These are phyloP conservation scores for Rhagonycha fulva DNA, from an alignment of 2,888 invertebrate species.

Conservation along the genomic window DNA sequence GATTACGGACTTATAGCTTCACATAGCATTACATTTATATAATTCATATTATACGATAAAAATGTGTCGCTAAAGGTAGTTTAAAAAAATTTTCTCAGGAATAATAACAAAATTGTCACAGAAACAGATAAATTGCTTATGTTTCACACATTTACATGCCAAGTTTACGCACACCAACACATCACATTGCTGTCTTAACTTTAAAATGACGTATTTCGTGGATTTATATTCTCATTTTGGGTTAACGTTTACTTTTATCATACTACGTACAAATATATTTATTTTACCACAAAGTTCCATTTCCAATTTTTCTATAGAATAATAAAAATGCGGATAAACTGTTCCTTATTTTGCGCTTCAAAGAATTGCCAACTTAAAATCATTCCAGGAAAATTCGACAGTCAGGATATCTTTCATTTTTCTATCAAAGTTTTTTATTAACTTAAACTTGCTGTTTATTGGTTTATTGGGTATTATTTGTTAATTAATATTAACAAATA, in stretches of 20 bases:
- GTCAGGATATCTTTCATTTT: too few relatives aligned
- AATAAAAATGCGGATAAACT: not conserved
- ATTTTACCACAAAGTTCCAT: not conserved
- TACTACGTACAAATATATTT: not conserved
- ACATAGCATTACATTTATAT: not conserved
- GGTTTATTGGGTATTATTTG: too few relatives aligned
- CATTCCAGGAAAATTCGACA: too few relatives aligned
- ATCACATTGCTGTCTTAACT: not conserved
- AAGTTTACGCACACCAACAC: not conserved
- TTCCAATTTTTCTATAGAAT: not conserved
- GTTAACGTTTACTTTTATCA: not conserved
- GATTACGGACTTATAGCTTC: not conserved
- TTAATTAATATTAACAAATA: too few relatives aligned
- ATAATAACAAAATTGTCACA: not conserved
- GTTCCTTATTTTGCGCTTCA: too few relatives aligned
- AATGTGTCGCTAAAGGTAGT: not conserved
- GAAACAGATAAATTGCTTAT: not conserved
- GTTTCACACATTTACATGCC: not conserved
- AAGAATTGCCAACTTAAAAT: too few relatives aligned
- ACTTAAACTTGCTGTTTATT: too few relatives aligned
- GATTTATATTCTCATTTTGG: not conserved
- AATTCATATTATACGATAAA: not conserved
- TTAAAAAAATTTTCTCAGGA: not conserved
- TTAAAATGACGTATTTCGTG: not conserved
- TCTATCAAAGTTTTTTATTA: too few relatives aligned